These are phyloP conservation scores for Diploscapter pachys DNA, from an alignment of 1,140 invertebrate genomes.

Conservation along the genomic window DNA sequence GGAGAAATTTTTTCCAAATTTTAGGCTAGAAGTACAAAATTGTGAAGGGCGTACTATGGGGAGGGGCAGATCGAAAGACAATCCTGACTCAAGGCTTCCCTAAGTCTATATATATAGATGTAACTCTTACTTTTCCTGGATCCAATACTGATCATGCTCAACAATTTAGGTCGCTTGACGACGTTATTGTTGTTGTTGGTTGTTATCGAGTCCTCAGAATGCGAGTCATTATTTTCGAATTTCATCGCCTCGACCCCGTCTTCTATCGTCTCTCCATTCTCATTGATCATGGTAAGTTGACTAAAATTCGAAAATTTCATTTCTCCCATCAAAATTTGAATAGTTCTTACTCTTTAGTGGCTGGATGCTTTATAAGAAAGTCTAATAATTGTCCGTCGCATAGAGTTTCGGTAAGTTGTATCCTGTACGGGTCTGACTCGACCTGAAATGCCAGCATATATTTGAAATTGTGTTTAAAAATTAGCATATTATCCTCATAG, in stretches of 20 bases:
- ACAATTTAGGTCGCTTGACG: constrained; percentile 2
- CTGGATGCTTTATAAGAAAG: constrained; percentile 50
- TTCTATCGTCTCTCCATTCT: constrained; percentile 23
- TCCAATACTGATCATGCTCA: not conserved
- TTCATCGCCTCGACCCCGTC: constrained; percentile 8
- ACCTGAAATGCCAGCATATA: constrained; percentile 36
- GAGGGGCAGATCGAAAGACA: too few species aligned
- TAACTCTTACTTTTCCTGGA: too few species aligned
- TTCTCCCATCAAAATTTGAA: not conserved
- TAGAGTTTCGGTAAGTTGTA: constrained; percentile 44
- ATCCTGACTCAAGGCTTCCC: too few species aligned
- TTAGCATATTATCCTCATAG: too few species aligned
- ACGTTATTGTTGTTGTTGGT: not conserved
- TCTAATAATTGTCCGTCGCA: constrained; percentile 50
- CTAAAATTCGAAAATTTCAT: constrained; percentile 17
- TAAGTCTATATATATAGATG: too few species aligned
- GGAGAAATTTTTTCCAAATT: too few species aligned
- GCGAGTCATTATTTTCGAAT: not conserved
- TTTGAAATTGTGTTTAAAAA: too few species aligned
- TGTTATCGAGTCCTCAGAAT: too few species aligned
- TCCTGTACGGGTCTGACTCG: constrained; percentile 45
- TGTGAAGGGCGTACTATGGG: too few species aligned
- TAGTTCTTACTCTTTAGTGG: constrained; percentile 42
- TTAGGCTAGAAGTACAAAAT: too few species aligned
- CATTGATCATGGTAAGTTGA: constrained; percentile 10